Percentiles rank a stretch among this genome's conserved stretches.
Evolutionary conservation across 2,888 invertebrate genomes (phyloP).

Genomic region (Synergus gifuensis): DNA sequence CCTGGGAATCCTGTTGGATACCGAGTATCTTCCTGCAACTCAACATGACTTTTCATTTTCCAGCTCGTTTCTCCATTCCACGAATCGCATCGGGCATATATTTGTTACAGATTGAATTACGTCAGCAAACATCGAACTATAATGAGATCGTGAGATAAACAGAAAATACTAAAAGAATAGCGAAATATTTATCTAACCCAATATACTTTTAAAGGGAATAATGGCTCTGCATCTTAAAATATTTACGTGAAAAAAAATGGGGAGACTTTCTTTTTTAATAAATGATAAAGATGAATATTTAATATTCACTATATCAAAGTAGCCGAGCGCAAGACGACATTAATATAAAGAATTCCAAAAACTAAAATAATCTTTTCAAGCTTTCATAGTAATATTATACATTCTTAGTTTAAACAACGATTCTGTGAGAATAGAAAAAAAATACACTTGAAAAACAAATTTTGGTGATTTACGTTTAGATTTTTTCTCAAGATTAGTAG

Average conservation of each 20-base stretch:
- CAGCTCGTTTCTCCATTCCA: slow-evolving; percentile 40
- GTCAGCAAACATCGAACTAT: slow-evolving; percentile 41
- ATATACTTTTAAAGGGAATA: neutral
- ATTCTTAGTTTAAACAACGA: no score
- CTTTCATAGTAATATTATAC: neutral
- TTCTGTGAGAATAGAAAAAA: no score
- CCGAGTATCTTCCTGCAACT: slow-evolving; percentile 16
- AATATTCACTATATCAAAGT: no score
- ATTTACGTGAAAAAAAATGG: neutral
- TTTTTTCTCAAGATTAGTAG: neutral
- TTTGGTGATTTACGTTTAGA: neutral
- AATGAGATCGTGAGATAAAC: slow-evolving; percentile 40
- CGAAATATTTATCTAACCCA: slow-evolving; percentile 38
- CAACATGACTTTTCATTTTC: slow-evolving; percentile 42
- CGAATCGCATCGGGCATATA: slow-evolving; percentile 37
- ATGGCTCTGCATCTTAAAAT: neutral
- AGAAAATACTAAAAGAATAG: slow-evolving; percentile 26
- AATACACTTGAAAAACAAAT: no score
- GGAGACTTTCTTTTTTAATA: no score
- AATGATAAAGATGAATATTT: no score
- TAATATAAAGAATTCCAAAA: no score
- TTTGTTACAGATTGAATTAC: slow-evolving; percentile 40
- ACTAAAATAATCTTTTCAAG: neutral
- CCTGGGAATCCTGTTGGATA: slow-evolving; percentile 15
- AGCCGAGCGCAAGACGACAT: no score